Conservation (phyloP, 2,888 invertebrate genomes). For the Cephus rjabovi region DNA sequence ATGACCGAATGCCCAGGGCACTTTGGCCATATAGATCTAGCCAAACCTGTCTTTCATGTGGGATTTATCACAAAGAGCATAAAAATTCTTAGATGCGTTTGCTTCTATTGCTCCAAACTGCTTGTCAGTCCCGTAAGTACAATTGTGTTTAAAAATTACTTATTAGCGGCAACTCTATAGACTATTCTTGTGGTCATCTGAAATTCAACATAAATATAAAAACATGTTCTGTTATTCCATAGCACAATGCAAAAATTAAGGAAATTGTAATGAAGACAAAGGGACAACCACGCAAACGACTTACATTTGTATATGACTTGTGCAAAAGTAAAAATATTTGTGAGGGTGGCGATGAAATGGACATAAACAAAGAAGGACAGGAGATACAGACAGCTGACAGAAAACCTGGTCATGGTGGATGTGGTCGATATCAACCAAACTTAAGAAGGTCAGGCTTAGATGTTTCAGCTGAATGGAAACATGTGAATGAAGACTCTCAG, state of each 20-base stretch:
- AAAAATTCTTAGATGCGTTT: constrained; percentile 97
- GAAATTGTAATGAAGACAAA: constrained; percentile 96
- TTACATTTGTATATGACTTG: constrained; percentile 96
- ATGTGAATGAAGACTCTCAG: constrained; percentile 97
- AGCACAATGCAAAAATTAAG: constrained; percentile 92
- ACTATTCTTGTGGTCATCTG: constrained; percentile 31
- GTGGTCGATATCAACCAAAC: constrained; percentile 97
- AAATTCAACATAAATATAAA: constrained; percentile 44
- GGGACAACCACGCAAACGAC: constrained; percentile 93
- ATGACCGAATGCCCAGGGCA: constrained; percentile 99
- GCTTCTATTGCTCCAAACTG: constrained; percentile 98
- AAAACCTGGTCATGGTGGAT: constrained; percentile 91
- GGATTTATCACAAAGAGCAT: constrained; percentile 98
- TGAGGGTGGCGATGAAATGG: constrained; percentile 99
- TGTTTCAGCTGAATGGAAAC: constrained; percentile 97
- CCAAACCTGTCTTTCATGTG: constrained; percentile 98
- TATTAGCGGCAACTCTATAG: background rate
- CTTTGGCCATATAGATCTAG: constrained; percentile 98
- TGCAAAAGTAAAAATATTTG: constrained; percentile 99
- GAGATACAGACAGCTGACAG: constrained; percentile 66
- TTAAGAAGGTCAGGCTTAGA: constrained; percentile 92
- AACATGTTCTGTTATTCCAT: constrained; percentile 52
- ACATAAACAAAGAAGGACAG: constrained; percentile 84
- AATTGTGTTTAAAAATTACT: constrained; percentile 26
- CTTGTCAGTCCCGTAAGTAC: constrained; percentile 91